Percentiles rank a stretch among this genome's conserved stretches.
These are phyloP conservation scores for Formica aserva DNA, from an alignment of 2,888 invertebrate species.

Conservation along the genomic window DNA sequence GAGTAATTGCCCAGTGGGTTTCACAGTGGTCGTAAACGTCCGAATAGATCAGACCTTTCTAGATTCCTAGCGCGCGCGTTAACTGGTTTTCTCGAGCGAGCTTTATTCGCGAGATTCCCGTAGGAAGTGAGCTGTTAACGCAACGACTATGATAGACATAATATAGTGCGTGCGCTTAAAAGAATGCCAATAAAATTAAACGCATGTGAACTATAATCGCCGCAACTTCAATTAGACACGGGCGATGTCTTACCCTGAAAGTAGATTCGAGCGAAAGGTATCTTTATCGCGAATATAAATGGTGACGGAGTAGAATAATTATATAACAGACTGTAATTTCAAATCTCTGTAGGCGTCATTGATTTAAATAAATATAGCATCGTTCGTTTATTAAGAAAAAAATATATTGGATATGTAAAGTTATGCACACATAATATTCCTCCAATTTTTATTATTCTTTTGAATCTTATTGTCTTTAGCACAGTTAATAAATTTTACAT, in stretches of 20 bases:
- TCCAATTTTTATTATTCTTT: not conserved
- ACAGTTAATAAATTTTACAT: not conserved
- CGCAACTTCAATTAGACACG: slow-evolving; percentile 34
- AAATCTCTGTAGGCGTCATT: slow-evolving; percentile 8
- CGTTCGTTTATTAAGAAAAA: not conserved
- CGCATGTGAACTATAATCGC: slow-evolving; percentile 30
- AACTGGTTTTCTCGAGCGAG: slow-evolving; percentile 64
- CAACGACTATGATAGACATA: slow-evolving; percentile 53
- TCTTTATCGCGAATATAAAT: slow-evolving; percentile 27
- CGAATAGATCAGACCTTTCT: slow-evolving; percentile 76
- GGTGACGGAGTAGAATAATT: slow-evolving; percentile 9
- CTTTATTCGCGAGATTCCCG: slow-evolving; percentile 61
- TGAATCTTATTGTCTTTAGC: not conserved
- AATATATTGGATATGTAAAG: not conserved
- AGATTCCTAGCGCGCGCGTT: slow-evolving; percentile 59
- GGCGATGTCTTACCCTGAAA: not conserved
- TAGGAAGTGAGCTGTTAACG: slow-evolving; percentile 62
- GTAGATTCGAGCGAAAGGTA: not conserved
- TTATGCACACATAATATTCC: not conserved
- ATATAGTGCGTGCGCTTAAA: slow-evolving; percentile 32
- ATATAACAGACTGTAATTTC: not conserved
- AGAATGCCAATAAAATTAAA: slow-evolving; percentile 43
- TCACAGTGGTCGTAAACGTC: slow-evolving; percentile 78
- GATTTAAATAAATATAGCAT: slow-evolving; percentile 30
- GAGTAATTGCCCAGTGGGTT: slow-evolving; percentile 75